Conservation (phyloP, 1,140 invertebrate genomes). For the Lasaia peninsularis region DNA sequence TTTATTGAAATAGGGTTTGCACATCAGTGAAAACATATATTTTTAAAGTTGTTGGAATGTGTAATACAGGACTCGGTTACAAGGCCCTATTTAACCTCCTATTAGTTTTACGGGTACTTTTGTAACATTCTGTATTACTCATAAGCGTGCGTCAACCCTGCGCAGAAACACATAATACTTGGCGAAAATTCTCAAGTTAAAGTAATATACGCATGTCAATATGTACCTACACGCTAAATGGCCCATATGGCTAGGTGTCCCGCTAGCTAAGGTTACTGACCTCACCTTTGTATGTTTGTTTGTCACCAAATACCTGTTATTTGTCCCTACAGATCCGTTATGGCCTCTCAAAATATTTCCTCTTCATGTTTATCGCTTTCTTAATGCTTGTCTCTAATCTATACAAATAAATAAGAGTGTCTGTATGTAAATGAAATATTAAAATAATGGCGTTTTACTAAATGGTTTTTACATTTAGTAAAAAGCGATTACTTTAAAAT, state of each 20-base stretch:
- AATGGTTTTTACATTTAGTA: no score
- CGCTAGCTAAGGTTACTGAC: slow-evolving; percentile 16
- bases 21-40: no score
- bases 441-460: no score
- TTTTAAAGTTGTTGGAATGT: not conserved
- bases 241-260: slow-evolving; percentile 8
- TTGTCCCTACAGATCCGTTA: slow-evolving; percentile 8
- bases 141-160: no score
- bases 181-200: slow-evolving; percentile 2
- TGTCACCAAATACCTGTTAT: slow-evolving; percentile 17
- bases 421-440: not conserved
- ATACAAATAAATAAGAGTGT: not conserved
- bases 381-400: not conserved
- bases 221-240: slow-evolving; percentile 15
- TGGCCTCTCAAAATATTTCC: not conserved
- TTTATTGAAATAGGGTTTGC: not conserved
- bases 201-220: slow-evolving; percentile 6
- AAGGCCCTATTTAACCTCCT: no score
- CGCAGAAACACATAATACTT: not conserved
- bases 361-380: not conserved
- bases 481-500: no score
- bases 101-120: no score
- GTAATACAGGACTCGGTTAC: no score
- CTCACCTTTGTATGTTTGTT: slow-evolving; percentile 13
- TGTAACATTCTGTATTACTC: no score